A percentile compares a stretch with the other conserved stretches of the same genome.
Conservation (phyloP, 2,888 invertebrate genomes). For the Ochlodes sylvanus region DNA sequence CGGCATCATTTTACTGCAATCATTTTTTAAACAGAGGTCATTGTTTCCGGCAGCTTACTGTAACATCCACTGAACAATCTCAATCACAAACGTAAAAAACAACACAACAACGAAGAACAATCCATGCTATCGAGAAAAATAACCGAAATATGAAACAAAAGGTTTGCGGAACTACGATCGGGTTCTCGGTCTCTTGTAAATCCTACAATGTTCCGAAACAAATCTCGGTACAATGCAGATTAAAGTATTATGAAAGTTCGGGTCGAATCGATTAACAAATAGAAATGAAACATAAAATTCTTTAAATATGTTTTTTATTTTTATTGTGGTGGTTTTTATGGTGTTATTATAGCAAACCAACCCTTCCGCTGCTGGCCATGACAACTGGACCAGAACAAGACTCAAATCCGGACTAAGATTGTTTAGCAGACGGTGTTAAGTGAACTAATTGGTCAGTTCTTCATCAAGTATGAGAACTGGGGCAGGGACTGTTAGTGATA, state of each 20-base stretch:
- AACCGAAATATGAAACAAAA: constrained; percentile 31
- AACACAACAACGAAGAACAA: constrained; percentile 20
- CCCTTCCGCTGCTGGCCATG: too few species aligned
- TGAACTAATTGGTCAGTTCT: too few species aligned
- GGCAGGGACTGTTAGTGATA: too few species aligned
- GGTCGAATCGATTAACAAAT: not conserved
- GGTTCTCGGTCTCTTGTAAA: constrained; percentile 14
- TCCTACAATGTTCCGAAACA: constrained; percentile 13
- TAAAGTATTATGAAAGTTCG: constrained; percentile 21
- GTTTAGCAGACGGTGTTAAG: too few species aligned
- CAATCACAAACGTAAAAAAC: constrained; percentile 21
- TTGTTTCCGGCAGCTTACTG: constrained; percentile 20
- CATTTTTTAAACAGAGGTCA: constrained; percentile 13
- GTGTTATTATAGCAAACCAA: too few species aligned
- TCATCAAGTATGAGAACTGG: too few species aligned
- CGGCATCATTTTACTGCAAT: not conserved
- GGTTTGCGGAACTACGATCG: constrained; percentile 20
- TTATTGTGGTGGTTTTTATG: too few species aligned
- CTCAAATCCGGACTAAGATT: too few species aligned
- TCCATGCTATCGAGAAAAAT: constrained; percentile 25
- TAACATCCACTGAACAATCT: constrained; percentile 15
- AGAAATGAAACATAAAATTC: too few species aligned
- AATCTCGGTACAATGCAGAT: constrained; percentile 24
- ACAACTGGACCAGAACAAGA: too few species aligned
- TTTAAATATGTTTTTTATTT: too few species aligned